These are phyloP conservation scores for Osedax fenrisi DNA, from an alignment of 2,888 invertebrate genomes.

Conservation along the genomic window DNA sequence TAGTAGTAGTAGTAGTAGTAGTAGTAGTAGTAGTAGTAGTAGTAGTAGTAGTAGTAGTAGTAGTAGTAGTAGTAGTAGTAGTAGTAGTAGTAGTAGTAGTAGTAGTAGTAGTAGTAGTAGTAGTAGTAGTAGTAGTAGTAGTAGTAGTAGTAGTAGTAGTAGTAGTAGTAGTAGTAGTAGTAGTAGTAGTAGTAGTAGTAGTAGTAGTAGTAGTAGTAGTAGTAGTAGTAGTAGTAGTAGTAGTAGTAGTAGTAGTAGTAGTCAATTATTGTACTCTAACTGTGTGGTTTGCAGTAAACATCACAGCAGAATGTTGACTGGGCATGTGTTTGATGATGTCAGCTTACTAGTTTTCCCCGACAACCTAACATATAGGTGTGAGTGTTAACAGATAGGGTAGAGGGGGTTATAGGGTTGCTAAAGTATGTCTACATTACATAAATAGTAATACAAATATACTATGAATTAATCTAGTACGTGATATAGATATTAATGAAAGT, in stretches of 20 bases:
- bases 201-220: not conserved
- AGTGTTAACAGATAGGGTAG: too few relatives aligned
- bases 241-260: not conserved
- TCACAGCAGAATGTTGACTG: too few relatives aligned
- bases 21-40: not conserved
- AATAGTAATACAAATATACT: too few relatives aligned
- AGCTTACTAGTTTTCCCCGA: too few relatives aligned
- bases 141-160: not conserved
- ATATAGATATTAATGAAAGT: too few relatives aligned
- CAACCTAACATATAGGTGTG: too few relatives aligned
- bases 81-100: not conserved
- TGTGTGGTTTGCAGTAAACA: too few relatives aligned
- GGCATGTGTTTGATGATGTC: too few relatives aligned
- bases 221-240: not conserved
- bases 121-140: not conserved
- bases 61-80: not conserved
- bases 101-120: not conserved
- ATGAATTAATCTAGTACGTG: too few relatives aligned
- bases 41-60: not conserved
- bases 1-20: not conserved
- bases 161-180: not conserved
- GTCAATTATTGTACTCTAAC: too few relatives aligned
- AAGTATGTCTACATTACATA: too few relatives aligned
- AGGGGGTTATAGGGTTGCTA: too few relatives aligned
- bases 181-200: not conserved